A percentile compares a stretch with the other conserved stretches of the same genome.
Evolutionary conservation across 2,888 invertebrate genomes (phyloP).

Genomic region (Macrosoma leucophasiata): DNA sequence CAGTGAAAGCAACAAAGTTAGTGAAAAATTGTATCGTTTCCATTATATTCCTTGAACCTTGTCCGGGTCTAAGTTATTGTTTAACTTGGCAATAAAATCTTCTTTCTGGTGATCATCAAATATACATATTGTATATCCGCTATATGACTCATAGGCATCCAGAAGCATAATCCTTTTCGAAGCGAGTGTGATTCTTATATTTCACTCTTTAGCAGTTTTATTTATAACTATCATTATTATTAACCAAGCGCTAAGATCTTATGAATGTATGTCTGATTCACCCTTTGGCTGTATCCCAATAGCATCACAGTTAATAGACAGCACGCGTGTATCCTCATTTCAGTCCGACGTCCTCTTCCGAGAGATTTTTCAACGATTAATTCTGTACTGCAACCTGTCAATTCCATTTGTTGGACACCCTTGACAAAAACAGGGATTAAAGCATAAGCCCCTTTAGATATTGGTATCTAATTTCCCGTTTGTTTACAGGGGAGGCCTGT

Average conservation of each 20-base stretch:
- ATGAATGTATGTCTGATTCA: slow-evolving; percentile 29
- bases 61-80: slow-evolving; percentile 32
- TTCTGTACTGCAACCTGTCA: slow-evolving; percentile 66
- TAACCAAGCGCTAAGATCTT: no score
- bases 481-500: slow-evolving; percentile 48
- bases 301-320: slow-evolving; percentile 69
- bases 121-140: no score
- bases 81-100: slow-evolving; percentile 42
- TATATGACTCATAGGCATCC: no score
- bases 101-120: no score
- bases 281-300: slow-evolving; percentile 58
- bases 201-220: no score
- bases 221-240: no score
- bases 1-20: no score
- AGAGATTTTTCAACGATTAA: slow-evolving; percentile 72
- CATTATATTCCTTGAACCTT: slow-evolving; percentile 23
- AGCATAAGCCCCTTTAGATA: slow-evolving; percentile 53
- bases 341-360: slow-evolving; percentile 26
- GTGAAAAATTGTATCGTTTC: no score
- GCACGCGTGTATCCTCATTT: slow-evolving; percentile 46
- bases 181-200: no score
- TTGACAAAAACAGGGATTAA: slow-evolving; percentile 71
- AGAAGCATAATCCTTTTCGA: no score
- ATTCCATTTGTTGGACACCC: slow-evolving; percentile 68
- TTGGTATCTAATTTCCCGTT: slow-evolving; percentile 59